Evolutionary conservation across 2,113 vertebrate species (phyloP).

Genomic region (Riparia riparia): DNA sequence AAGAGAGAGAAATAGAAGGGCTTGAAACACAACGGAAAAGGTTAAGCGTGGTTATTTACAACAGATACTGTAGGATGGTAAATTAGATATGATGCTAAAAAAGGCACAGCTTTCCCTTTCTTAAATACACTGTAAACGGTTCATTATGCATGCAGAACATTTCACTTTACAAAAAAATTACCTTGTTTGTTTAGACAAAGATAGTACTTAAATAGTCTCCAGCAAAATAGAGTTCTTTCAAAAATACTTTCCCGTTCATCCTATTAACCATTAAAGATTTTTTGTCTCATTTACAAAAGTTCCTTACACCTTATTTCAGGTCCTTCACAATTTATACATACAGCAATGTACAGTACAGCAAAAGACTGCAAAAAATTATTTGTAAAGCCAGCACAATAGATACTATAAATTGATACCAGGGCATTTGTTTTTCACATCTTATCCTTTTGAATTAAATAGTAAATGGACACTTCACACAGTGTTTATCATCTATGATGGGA

Average conservation of each 20-base stretch:
- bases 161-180: constrained; percentile 99
- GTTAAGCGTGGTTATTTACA: constrained; percentile 95
- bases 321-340: constrained; percentile 89
- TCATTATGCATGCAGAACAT: constrained; percentile 99
- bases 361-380: constrained; percentile 86
- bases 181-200: constrained; percentile 97
- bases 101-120: constrained; percentile 99
- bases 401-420: constrained; percentile 83
- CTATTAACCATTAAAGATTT: constrained; percentile 92
- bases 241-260: constrained; percentile 99
- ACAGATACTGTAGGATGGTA: constrained; percentile 94
- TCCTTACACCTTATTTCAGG: constrained; percentile 85
- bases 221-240: constrained; percentile 99
- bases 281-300: constrained; percentile 88
- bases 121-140: constrained; percentile 99
- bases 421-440: constrained; percentile 82
- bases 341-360: constrained; percentile 88
- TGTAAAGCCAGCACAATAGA: constrained; percentile 88
- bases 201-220: constrained; percentile 99
- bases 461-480: constrained; percentile 77
- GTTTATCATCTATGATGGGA: constrained; percentile 69
- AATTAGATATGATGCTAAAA: constrained; percentile 97
- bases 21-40: constrained; percentile 86
- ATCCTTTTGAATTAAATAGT: constrained; percentile 81
- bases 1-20: constrained; percentile 83